Base-by-base conservation (phyloP, 2,797 vertebrate species). In the Erithacus rubecula region DNA sequence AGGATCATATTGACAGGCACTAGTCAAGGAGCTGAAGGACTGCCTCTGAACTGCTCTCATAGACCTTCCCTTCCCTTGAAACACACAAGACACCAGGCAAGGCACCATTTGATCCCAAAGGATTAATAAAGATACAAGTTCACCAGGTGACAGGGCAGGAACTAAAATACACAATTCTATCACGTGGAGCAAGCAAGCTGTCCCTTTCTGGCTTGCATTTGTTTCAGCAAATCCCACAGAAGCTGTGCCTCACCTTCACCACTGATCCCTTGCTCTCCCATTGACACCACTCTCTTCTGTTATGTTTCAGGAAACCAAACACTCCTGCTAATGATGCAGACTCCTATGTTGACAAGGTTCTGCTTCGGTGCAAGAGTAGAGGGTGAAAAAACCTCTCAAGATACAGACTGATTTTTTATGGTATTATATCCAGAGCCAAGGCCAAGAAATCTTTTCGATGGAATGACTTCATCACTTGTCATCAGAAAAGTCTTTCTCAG, bases 321-420 rank as follows among this genome's bases (percentile, higher is more conserved):
- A 96, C 92, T 97, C 91, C 43, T 96, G 95, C 16, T 94, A 93
- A 95, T 59, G 93, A 95, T 91, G 89, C 89, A 96, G 65, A 93
- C 62, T 86, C 68, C 68, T 72, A 47, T 49, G 11, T 41, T 94
- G 85, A 87, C 55, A 91, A 79, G 37, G 88, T 96, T 96, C 90
- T 96, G 94, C 94, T 95, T 94, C 72, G 64, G n/a, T 84, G 87
- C 49, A 93, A 89, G n/a, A 49, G 67, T 59, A 56, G 79, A 78
- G 75, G 16, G 12, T 19, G 10, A 4, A 2, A 14, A 52, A 52
- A 79, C 5, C 7, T 59, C 16, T 88, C 76, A 85, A 78, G 65
- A 74, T 68, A 92, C 67, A 27, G 41, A 47, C 36, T 93, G 64
- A 22, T 26, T 93, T 96, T 90, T 89, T 95, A 75, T 18, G 34